Base-by-base conservation (phyloP, 2,797 vertebrate species). In the Manis crassicaudata region DNA sequence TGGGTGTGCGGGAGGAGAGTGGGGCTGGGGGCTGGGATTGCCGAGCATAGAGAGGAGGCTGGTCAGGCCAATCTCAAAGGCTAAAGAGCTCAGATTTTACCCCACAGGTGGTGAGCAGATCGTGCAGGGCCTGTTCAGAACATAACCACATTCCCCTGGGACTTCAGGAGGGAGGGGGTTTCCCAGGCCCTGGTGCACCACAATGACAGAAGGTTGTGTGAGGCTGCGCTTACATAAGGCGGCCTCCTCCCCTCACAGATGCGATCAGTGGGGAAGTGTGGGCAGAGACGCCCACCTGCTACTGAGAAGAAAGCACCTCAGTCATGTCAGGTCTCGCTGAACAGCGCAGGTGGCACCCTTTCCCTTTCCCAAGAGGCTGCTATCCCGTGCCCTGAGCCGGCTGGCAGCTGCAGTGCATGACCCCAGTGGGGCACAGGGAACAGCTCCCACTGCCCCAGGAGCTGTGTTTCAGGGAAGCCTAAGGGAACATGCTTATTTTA, bases 151-250 rank as follows among this genome's bases (percentile, higher is more conserved):
- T 54, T 56, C 83, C 60, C 76, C 7, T 0, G 91, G 85, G 91
- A 68, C 52, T 56, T 91, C 5, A 27, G 95, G 62, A 89, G 70
- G 73, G 80, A 75, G 88, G 63, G 92, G 37, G 75, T 40, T 79
- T 85, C 81, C 94, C 88, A 76, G 87, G 88, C 90, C 84, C 46
- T 0, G 32, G 17, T 70, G 21, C 79, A 85, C 96, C 92, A 91
- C 37, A 70, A 70, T 62, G 70, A 91, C 96, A 97, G 94, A 90
- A 97, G 97, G 96, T 96, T 95, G 79, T 23, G 0, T 81, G 96
- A 97, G 97, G 97, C 96, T 92, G 91, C 4, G 11, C 96, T 98
- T 97, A 97, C 56, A 94, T 97, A 98, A 98, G 97, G 43, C 91
- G 50, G 37, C 90, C 94, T 93, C 90, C 94, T 91, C 94, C 40